Conservation (phyloP, 2,113 vertebrate species). For the Alethe castanea region DNA sequence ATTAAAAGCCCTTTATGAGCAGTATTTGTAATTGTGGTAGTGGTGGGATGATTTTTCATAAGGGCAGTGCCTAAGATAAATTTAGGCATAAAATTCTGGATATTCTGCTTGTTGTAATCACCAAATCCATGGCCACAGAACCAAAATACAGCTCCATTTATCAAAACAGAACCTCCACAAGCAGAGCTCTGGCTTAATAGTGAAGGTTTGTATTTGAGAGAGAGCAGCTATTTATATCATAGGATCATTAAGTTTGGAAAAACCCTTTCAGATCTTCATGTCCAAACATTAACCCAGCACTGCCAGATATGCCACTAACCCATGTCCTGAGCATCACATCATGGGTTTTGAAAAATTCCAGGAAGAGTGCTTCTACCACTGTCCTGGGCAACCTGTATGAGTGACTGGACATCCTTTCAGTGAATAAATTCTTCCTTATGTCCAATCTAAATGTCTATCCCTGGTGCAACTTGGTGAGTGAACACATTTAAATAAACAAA, state of each 20-base stretch:
- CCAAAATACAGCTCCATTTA: not conserved
- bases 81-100: not conserved
- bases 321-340: not conserved
- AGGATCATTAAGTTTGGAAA: not conserved
- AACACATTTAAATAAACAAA: not conserved
- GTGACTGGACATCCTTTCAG: not conserved
- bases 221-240: accelerated
- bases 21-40: not conserved
- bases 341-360: not conserved
- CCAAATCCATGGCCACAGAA: not conserved
- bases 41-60: accelerated
- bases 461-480: not conserved
- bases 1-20: not conserved
- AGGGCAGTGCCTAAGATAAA: not conserved
- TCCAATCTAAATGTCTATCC: too few species aligned
- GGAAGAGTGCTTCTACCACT: not conserved
- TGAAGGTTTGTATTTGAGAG: not conserved
- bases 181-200: not conserved
- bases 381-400: not conserved
- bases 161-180: not conserved
- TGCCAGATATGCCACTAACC: not conserved
- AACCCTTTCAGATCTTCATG: not conserved
- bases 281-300: not conserved
- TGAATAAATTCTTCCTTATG: not conserved
- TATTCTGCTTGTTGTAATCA: not conserved